A percentile compares a stretch with the other conserved stretches of the same genome.
Evolutionary conservation across 1,140 invertebrate species (phyloP).

Genomic region (Capitella teleta): DNA sequence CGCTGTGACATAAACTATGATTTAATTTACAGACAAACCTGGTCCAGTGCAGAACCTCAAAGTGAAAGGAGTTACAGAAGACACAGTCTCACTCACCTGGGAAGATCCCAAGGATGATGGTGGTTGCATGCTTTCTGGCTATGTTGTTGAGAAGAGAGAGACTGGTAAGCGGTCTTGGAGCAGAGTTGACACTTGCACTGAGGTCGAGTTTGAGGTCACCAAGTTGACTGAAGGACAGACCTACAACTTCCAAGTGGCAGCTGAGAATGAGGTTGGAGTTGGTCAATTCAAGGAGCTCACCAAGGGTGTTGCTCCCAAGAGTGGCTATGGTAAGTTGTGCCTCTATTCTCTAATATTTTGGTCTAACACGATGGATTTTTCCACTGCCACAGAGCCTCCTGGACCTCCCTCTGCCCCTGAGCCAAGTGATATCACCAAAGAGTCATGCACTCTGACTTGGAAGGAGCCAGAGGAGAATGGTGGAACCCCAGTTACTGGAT

Average conservation of each 20-base stretch:
- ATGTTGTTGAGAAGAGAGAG: conserved; percentile 88
- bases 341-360: not conserved
- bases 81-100: conserved; percentile 85
- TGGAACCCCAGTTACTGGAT: conserved; percentile 85
- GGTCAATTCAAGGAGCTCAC: conserved; percentile 53
- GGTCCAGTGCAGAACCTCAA: conserved; percentile 68
- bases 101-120: conserved; percentile 68
- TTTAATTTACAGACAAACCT: conserved; percentile 59
- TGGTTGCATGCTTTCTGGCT: conserved; percentile 63
- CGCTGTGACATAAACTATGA: not conserved
- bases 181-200: conserved; percentile 45
- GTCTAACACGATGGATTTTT: not conserved
- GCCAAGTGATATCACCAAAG: conserved; percentile 80
- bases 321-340: not conserved
- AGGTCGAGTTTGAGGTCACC: not conserved
- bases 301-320: conserved; percentile 2
- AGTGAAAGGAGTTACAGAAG: conserved; percentile 76
- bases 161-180: conserved; percentile 83
- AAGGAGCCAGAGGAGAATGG: conserved; percentile 79
- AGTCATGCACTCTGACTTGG: conserved; percentile 81
- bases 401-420: conserved; percentile 75
- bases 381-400: conserved; percentile 56
- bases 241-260: conserved; percentile 89
- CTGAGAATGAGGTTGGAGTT: conserved; percentile 73
- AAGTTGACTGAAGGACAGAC: conserved; percentile 59